Evolutionary conservation across 2,888 invertebrate species (phyloP).

Genomic region (Endomychus coccineus): DNA sequence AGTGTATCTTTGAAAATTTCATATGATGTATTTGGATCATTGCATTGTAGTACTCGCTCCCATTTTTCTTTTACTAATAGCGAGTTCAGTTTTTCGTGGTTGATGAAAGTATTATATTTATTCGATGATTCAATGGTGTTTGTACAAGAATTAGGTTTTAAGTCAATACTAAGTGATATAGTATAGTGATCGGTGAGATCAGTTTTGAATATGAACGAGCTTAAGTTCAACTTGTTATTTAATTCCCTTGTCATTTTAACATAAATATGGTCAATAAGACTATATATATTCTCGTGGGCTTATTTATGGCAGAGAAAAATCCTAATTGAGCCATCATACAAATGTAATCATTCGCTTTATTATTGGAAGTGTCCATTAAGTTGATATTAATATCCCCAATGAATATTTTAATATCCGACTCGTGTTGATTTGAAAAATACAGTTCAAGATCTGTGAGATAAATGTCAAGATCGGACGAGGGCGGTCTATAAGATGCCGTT

Average conservation of each 20-base stretch:
- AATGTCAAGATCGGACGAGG: too few species aligned
- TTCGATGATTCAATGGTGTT: too few species aligned
- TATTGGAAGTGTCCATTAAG: neutral
- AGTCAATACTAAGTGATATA: too few species aligned
- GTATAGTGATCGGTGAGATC: constrained; percentile 7
- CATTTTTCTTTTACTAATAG: too few species aligned
- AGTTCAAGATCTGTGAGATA: too few species aligned
- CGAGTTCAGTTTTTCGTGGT: too few species aligned
- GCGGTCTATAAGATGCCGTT: too few species aligned
- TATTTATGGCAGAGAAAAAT: neutral
- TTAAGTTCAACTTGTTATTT: neutral
- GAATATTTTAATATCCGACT: neutral
- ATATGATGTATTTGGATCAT: constrained; percentile 4
- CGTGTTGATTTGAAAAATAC: too few species aligned
- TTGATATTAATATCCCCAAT: constrained; percentile 3
- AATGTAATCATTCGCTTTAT: neutral
- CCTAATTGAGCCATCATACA: neutral
- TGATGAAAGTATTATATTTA: too few species aligned
- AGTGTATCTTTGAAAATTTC: constrained; percentile 1
- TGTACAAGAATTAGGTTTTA: too few species aligned
- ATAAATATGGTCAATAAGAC: constrained; percentile 3
- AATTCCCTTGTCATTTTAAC: neutral
- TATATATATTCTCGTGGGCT: neutral
- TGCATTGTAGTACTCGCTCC: neutral
- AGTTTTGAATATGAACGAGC: neutral